Conservation (phyloP, 23 tunicate genomes). For the Halocynthia aurantium region DNA sequence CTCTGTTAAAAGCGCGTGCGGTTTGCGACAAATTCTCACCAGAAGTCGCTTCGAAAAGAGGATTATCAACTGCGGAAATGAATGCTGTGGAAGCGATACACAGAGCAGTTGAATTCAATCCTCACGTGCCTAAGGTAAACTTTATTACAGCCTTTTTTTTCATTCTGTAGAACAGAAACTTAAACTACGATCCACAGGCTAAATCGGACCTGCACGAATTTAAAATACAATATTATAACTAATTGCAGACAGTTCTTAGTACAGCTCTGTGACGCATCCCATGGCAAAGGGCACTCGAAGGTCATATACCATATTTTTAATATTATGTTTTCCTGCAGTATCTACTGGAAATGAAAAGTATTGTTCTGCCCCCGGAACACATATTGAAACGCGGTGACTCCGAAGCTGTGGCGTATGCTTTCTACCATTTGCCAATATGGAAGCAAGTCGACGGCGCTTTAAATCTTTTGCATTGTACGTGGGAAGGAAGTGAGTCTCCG, state of each 20-base stretch:
- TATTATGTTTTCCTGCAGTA: conserved; percentile 24
- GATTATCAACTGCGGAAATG: conserved; percentile 71
- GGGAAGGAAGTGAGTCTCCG: conserved; percentile 86
- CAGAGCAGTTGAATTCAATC: conserved; percentile 96
- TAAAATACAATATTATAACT: no score
- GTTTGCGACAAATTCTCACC: conserved; percentile 80
- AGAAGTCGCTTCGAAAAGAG: conserved; percentile 76
- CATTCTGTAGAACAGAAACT: no score
- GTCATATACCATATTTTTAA: not conserved
- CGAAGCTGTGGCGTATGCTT: conserved; percentile 91
- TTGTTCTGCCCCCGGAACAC: conserved; percentile 90
- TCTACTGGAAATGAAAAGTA: conserved; percentile 71
- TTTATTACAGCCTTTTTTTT: no score
- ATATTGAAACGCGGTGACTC: conserved; percentile 91
- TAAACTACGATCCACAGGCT: no score
- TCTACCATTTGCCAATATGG: conserved; percentile 85
- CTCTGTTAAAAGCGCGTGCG: conserved; percentile 74
- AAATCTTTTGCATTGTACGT: conserved; percentile 80
- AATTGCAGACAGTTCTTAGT: no score
- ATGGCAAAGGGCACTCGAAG: no score
- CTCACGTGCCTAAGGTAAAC: conserved; percentile 83
- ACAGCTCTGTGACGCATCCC: no score
- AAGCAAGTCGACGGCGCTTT: conserved; percentile 86
- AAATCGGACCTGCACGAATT: no score
- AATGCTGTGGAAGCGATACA: conserved; percentile 95